Evolutionary conservation across 1,140 invertebrate species (phyloP).

Genomic region (Saccostrea glomerata): DNA sequence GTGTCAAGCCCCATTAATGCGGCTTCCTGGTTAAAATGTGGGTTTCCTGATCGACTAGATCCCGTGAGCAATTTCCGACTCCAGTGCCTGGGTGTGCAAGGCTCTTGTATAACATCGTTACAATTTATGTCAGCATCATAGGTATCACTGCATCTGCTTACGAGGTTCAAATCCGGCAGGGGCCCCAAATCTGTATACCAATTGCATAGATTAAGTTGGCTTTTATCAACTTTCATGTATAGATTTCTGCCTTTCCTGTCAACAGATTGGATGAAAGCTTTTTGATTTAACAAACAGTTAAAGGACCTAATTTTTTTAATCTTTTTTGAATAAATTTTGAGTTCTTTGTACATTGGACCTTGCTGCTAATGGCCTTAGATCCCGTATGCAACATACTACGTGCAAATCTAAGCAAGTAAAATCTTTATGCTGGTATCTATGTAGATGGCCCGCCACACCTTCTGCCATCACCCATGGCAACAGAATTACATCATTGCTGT

Average conservation of each 20-base stretch:
- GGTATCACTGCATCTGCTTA: neutral
- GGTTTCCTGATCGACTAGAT: slow-evolving; percentile 13
- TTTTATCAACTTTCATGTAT: no score
- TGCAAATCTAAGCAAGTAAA: neutral
- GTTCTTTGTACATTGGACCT: no score
- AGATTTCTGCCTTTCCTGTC: no score
- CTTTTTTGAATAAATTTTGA: no score
- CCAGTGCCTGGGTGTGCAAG: neutral
- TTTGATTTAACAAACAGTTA: no score
- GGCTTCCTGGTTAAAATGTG: slow-evolving; percentile 33
- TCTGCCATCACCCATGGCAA: slow-evolving; percentile 16
- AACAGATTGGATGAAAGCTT: no score
- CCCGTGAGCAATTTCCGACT: slow-evolving; percentile 22
- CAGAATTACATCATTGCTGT: slow-evolving; percentile 27
- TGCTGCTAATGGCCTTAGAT: no score
- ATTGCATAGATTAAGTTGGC: no score
- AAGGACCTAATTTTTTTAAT: no score
- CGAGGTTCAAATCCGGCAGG: neutral
- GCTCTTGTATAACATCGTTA: neutral
- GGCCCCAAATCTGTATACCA: no score
- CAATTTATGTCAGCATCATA: neutral
- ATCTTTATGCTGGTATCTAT: slow-evolving; percentile 12
- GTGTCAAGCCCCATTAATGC: neutral
- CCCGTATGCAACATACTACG: neutral
- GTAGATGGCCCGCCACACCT: slow-evolving; percentile 11